phyloP scores from a whole-genome alignment of 1,140 invertebrate genomes.

The Daktulosphaira vitifoliae region DNA sequence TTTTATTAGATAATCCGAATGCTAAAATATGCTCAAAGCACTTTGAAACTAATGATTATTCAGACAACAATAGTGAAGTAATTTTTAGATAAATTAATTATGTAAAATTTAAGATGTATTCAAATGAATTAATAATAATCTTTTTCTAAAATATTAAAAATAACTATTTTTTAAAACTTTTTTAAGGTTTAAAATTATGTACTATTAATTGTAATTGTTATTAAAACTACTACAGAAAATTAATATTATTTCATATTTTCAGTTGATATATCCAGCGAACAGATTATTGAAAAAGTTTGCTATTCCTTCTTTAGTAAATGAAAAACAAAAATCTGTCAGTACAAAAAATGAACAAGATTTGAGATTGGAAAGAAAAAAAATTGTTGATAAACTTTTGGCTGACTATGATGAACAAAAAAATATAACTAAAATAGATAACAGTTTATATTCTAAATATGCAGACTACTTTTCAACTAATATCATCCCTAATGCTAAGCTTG shows the following conservation, averaged over 20 bases:
- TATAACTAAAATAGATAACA: neutral
- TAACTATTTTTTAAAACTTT: too few species aligned
- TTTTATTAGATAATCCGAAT: neutral
- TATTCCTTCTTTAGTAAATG: neutral
- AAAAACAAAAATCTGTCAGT: neutral
- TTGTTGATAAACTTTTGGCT: slow-evolving; percentile 24
- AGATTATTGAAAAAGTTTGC: slow-evolving; percentile 8
- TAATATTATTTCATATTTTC: too few species aligned
- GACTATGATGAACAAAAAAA: slow-evolving; percentile 20
- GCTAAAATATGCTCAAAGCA: slow-evolving; percentile 3
- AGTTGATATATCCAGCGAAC: neutral
- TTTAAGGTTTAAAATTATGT: too few species aligned
- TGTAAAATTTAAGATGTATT: too few species aligned
- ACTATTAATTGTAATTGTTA: too few species aligned
- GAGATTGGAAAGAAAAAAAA: slow-evolving; percentile 2
- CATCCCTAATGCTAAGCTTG: slow-evolving; percentile 18
- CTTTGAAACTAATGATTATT: neutral
- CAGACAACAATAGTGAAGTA: slow-evolving; percentile 8
- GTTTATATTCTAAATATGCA: neutral
- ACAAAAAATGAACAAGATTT: neutral
- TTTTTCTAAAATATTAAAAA: too few species aligned
- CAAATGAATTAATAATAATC: too few species aligned
- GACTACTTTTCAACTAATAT: slow-evolving; percentile 17
- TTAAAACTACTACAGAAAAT: too few species aligned
- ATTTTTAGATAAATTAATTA: too few species aligned